Base-by-base conservation (phyloP, 1,140 invertebrate genomes). In the Doryteuthis pealeii region DNA sequence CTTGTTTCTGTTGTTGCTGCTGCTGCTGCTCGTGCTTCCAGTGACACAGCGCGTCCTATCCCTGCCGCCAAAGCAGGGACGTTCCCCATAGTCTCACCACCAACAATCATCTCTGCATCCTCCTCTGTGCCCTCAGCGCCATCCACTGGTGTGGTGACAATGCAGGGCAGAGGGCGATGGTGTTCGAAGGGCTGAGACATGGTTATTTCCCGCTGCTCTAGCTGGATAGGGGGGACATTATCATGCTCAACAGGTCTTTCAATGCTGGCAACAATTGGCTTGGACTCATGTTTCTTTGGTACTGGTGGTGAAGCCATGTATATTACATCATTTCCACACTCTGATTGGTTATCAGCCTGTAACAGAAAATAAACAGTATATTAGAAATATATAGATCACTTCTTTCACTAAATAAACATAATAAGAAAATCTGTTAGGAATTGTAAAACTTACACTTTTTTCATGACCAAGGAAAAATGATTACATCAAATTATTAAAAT, bases 201-300 rank as follows among this genome's bases (percentile, higher is more conserved):
- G 70, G 74, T 84, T 73, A 85, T 81, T 66, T 81, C 74, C 62
- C 79, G 77, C 72, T 78, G 77, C 77, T 84, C 81, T 35, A 84
- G 76, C 71, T 81, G 77, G 43, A 83, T 80, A 70, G 84, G 71
- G 58, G 80, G 70, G 35, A 81, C 68, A 72, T 81, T 73, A 12
- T 80, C 74, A 66, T 81, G 76, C 58, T n/a, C 54, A 58, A 58
- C 26, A 2, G 78, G 77, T 72, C 75, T 74, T 76, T 79, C 76
- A 22, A 79, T 74, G 71, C 77, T 78, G 67, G 81, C 80, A 62
- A 80, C 76, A 70, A 76, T 72, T 79, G 66, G 30, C 22, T 68
- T 31, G 66, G 66, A 68, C 54, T 28, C 54, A 62, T 62, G 54
- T 62, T 62, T 62, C 26, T 28, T 62, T 28, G 54, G 54, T 14